Percentiles rank a stretch among this genome's conserved stretches.
These are phyloP conservation scores for Corbicula japonica DNA, from an alignment of 2,888 invertebrate species.

Conservation along the genomic window DNA sequence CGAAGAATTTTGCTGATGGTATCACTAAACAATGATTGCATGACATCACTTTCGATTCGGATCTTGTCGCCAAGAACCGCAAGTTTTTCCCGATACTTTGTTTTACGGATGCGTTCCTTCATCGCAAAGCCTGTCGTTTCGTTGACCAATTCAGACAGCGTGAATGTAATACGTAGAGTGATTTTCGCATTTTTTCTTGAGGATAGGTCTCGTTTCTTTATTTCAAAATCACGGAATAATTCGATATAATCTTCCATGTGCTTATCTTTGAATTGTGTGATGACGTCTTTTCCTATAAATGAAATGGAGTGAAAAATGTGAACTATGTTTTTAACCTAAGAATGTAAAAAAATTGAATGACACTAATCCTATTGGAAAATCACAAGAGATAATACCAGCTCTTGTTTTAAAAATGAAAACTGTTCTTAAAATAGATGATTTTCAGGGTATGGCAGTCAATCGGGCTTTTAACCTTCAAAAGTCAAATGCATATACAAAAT, in stretches of 20 bases:
- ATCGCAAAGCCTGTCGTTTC: not conserved
- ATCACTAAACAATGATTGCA: not conserved
- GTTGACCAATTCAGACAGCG: not conserved
- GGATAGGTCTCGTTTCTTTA: not conserved
- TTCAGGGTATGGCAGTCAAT: not conserved
- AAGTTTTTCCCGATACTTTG: not conserved
- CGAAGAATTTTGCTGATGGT: not conserved
- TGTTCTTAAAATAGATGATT: too few relatives aligned
- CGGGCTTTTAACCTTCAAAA: too few relatives aligned
- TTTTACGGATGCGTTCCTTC: not conserved
- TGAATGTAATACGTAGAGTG: not conserved
- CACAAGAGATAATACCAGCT: too few relatives aligned
- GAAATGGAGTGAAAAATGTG: not conserved
- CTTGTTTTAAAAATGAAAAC: too few relatives aligned
- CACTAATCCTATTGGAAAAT: too few relatives aligned
- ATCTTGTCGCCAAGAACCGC: not conserved
- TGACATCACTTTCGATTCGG: not conserved
- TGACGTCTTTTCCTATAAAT: not conserved
- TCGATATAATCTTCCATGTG: slow-evolving; percentile 1
- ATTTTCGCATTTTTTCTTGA: not conserved
- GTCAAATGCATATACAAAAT: too few relatives aligned
- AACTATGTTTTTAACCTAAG: not conserved
- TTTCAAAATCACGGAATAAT: not conserved
- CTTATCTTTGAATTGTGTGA: not conserved
- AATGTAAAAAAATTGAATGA: not conserved